phyloP scores from a whole-genome alignment of 2,888 invertebrate species.

The Mycalesis mineus region DNA sequence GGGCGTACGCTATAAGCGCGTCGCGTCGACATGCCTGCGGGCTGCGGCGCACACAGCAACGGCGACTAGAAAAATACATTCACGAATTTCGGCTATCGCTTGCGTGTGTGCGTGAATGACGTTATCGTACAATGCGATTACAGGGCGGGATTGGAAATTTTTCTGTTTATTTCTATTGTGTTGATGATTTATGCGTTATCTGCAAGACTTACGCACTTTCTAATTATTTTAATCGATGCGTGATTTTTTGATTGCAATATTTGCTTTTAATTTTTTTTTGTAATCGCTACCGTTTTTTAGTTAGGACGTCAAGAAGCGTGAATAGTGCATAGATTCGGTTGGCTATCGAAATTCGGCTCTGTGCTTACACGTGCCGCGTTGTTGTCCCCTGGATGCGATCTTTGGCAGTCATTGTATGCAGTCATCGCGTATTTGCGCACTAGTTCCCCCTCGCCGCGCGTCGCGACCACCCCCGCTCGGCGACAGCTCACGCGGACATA shows the following conservation, averaged over 20 bases:
- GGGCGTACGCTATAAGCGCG: constrained; percentile 32
- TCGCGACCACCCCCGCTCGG: constrained; percentile 25
- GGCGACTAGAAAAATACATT: constrained; percentile 71
- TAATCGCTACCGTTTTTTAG: not conserved
- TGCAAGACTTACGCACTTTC: not conserved
- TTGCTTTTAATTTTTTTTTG: not conserved
- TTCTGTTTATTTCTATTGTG: constrained; percentile 25
- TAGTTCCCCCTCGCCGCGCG: constrained; percentile 38
- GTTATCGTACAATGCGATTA: constrained; percentile 76
- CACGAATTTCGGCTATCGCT: constrained; percentile 66
- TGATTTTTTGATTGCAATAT: not conserved
- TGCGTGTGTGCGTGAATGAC: constrained; percentile 72
- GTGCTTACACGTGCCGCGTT: constrained; percentile 72
- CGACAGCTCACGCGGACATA: not conserved
- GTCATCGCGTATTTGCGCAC: constrained; percentile 62
- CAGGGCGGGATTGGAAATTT: constrained; percentile 59
- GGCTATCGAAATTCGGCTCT: constrained; percentile 51
- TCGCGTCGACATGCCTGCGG: constrained; percentile 51
- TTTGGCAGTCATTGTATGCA: constrained; percentile 75
- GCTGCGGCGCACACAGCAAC: constrained; percentile 60
- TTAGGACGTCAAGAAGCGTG: not conserved
- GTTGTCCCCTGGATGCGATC: constrained; percentile 71
- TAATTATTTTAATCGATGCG: not conserved
- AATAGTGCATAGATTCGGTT: constrained; percentile 34
- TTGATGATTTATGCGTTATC: not conserved